These are phyloP conservation scores for Sepiola atlantica DNA, from an alignment of 2,888 invertebrate genomes.

Conservation along the genomic window DNA sequence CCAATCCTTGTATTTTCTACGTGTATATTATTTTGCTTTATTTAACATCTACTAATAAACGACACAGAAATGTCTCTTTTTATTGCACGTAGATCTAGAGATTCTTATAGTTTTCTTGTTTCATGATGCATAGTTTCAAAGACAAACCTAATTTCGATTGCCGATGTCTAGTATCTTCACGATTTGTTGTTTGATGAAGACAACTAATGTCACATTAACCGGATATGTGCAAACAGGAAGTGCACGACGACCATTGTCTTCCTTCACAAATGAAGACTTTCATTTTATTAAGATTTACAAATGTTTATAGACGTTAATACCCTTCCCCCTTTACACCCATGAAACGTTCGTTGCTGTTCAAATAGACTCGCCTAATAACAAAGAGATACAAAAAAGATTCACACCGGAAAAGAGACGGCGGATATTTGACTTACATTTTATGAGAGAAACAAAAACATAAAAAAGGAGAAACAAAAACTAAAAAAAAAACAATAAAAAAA, in stretches of 20 bases:
- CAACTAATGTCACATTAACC: background rate
- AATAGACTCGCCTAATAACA: background rate
- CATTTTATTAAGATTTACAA: conserved; percentile 3
- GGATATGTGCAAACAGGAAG: background rate
- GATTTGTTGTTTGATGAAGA: background rate
- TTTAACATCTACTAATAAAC: background rate
- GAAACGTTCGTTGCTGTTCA: background rate
- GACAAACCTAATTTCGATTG: background rate
- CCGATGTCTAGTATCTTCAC: conserved; percentile 12
- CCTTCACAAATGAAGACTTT: background rate
- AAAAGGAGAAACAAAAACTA: too few species aligned
- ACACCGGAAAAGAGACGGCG: background rate
- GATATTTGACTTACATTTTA: conserved; percentile 19
- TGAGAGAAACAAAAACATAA: background rate
- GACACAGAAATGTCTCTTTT: background rate
- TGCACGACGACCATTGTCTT: background rate
- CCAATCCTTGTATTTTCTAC: background rate
- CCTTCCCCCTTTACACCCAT: background rate
- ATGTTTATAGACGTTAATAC: background rate
- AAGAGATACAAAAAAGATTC: background rate
- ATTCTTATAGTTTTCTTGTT: background rate
- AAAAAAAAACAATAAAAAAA: too few species aligned
- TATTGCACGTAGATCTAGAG: background rate
- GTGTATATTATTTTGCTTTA: background rate
- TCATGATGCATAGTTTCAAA: background rate